A percentile compares a stretch with the other conserved stretches of the same genome.
Conservation (phyloP, 2,797 vertebrate genomes). For the Microctenopoma stevenorrisi region DNA sequence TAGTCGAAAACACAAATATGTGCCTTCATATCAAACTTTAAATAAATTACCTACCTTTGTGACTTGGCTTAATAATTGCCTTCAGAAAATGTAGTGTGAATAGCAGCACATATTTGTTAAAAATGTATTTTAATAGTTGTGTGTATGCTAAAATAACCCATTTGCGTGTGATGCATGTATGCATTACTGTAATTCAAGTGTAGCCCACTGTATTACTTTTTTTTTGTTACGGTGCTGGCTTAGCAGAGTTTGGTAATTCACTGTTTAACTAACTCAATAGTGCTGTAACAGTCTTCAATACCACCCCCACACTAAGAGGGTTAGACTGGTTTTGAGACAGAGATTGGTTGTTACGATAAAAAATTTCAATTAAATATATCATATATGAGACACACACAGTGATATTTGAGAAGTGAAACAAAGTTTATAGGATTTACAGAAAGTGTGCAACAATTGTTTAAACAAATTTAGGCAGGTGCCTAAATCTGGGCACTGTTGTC, state of each 20-base stretch:
- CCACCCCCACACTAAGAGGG: constrained; percentile 6
- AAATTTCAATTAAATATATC: no score
- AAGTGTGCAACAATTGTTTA: no score
- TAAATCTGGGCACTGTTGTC: no score
- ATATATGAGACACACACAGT: no score
- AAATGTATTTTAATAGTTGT: constrained; percentile 1
- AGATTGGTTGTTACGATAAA: no score
- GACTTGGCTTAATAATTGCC: constrained; percentile 20
- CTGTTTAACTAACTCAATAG: constrained; percentile 17
- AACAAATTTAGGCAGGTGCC: no score
- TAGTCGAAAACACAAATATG: constrained; percentile 44
- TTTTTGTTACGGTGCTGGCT: constrained; percentile 24
- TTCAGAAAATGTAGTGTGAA: constrained; percentile 10
- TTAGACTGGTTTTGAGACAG: constrained; percentile 18
- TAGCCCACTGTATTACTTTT: constrained; percentile 8
- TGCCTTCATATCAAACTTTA: constrained; percentile 39
- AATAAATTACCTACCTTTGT: constrained; percentile 21
- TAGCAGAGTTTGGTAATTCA: constrained; percentile 27
- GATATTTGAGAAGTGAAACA: no score
- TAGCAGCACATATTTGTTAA: constrained; percentile 1
- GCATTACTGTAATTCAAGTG: constrained; percentile 15
- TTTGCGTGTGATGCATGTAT: constrained; percentile 3
- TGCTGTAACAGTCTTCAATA: constrained; percentile 21
- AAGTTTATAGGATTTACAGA: no score
- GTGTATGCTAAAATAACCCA: constrained; percentile 14